Evolutionary conservation across 2,113 vertebrate genomes (phyloP).

Genomic region (Natator depressus): DNA sequence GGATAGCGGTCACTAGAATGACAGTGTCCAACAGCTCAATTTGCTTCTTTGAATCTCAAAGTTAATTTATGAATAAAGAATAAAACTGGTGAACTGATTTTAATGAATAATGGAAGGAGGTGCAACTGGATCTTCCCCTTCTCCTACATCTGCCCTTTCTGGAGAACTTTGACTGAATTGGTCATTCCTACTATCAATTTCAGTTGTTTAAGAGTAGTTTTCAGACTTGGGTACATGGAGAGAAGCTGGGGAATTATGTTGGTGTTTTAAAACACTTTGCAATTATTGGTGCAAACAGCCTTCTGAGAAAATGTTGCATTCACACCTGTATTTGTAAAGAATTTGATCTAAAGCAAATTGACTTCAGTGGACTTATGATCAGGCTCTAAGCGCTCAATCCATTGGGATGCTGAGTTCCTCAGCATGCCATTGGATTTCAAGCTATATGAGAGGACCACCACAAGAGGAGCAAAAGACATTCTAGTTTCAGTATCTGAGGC

Average conservation of each 20-base stretch:
- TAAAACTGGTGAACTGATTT: background rate
- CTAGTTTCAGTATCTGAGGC: background rate
- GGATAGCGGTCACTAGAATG: background rate
- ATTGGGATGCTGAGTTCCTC: background rate
- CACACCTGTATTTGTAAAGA: background rate
- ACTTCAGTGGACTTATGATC: background rate
- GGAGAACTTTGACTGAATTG: background rate
- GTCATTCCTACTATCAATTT: background rate
- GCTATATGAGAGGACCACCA: background rate
- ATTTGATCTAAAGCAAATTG: background rate
- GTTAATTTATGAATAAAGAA: background rate
- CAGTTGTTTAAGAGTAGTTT: background rate
- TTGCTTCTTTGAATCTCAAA: background rate
- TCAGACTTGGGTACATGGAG: background rate
- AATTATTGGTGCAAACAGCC: background rate
- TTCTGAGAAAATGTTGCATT: background rate
- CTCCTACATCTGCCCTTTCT: background rate
- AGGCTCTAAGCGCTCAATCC: too few relatives aligned
- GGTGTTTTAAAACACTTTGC: background rate
- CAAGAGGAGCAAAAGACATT: background rate
- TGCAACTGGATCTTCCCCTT: background rate
- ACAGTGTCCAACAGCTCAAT: background rate
- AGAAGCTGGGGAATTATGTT: background rate
- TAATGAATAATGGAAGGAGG: background rate
- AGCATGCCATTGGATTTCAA: background rate